Evolutionary conservation across 1,140 invertebrate genomes (phyloP).

Genomic region (Gryllus bimaculatus): DNA sequence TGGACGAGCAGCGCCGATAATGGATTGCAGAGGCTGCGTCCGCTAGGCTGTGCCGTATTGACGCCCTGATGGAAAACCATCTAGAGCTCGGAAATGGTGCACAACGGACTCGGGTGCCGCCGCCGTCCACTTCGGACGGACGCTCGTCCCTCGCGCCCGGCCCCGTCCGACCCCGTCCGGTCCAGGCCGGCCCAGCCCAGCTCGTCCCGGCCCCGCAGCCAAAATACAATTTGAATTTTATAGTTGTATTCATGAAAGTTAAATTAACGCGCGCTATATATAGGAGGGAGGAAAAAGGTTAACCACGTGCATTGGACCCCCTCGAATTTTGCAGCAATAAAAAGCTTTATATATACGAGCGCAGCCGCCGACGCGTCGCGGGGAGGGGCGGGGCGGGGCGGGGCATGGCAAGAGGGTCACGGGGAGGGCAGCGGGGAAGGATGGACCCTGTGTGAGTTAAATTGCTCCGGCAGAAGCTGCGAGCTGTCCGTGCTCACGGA

Average conservation of each 20-base stretch:
- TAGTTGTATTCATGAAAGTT: slow-evolving; percentile 5
- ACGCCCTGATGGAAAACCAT: too few species aligned
- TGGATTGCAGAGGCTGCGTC: too few species aligned
- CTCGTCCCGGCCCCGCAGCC: not conserved
- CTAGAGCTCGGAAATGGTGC: too few species aligned
- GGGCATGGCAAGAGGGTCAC: not conserved
- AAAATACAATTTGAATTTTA: slow-evolving; percentile 3
- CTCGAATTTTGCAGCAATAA: not conserved
- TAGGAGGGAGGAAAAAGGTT: not conserved
- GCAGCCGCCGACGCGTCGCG: not conserved
- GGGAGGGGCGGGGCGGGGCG: too few species aligned
- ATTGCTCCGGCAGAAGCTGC: not conserved
- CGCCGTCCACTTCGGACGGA: not conserved
- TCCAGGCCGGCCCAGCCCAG: too few species aligned
- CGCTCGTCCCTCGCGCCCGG: too few species aligned
- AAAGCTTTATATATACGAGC: slow-evolving; percentile 1
- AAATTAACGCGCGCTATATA: not conserved
- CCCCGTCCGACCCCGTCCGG: too few species aligned
- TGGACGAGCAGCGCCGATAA: too few species aligned
- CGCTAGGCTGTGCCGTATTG: not conserved
- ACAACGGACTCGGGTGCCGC: not conserved
- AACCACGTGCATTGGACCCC: not conserved
- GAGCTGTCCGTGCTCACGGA: too few species aligned
- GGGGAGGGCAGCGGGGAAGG: too few species aligned
- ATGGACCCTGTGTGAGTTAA: not conserved